A percentile compares a stretch with the other conserved stretches of the same genome.
Evolutionary conservation across 2,797 vertebrate genomes (phyloP).

Genomic region (Squalus acanthias): DNA sequence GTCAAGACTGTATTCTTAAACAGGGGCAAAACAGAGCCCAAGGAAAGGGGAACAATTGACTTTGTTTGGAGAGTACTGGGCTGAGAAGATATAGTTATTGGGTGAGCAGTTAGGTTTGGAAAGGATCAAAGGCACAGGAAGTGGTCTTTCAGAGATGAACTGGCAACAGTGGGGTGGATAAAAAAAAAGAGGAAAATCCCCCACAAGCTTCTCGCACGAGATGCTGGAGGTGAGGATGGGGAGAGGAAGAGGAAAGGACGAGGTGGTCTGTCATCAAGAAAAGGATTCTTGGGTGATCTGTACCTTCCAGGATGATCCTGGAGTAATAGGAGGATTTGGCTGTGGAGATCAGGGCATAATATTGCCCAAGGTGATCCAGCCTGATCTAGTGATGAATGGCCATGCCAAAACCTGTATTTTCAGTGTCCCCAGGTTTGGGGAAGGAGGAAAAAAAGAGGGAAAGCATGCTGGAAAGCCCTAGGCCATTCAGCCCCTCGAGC

Average conservation of each 20-base stretch:
- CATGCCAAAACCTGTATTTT: background rate
- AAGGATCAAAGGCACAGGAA: background rate
- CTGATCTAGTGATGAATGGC: background rate
- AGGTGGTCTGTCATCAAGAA: background rate
- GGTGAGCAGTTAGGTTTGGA: background rate
- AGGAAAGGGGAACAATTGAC: too few species aligned
- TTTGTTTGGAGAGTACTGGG: too few species aligned
- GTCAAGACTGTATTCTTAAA: background rate
- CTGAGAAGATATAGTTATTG: too few species aligned
- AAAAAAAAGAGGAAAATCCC: too few species aligned
- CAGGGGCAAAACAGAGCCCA: too few species aligned
- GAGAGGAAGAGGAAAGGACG: background rate
- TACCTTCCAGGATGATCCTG: background rate
- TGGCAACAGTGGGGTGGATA: background rate
- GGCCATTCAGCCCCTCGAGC: too few species aligned
- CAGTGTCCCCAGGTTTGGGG: background rate
- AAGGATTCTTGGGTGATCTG: background rate
- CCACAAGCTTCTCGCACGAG: background rate
- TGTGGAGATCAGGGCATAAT: too few species aligned
- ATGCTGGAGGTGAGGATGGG: background rate
- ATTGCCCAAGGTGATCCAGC: background rate
- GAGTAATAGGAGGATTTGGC: too few species aligned
- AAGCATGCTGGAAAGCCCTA: background rate
- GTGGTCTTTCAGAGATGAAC: background rate
- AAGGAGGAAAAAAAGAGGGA: background rate